Conservation (phyloP, 2,888 invertebrate genomes). For the Gymnoscelis rufifasciata region DNA sequence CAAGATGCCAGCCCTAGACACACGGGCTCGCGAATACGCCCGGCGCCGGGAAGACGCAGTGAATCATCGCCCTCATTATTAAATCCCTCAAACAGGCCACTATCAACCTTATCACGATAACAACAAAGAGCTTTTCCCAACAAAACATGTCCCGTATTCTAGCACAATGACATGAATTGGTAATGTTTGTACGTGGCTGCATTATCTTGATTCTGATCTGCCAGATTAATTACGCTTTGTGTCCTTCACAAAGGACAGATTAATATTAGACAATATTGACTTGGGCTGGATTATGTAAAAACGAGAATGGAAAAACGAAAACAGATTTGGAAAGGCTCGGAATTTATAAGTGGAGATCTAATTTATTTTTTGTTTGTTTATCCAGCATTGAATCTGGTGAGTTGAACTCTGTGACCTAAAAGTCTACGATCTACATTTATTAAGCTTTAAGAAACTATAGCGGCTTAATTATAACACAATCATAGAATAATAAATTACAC, state of each 20-base stretch:
- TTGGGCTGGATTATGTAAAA: conserved; percentile 9
- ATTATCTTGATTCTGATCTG: conserved; percentile 19
- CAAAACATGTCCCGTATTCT: conserved; percentile 5
- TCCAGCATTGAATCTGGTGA: neutral
- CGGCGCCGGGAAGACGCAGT: conserved; percentile 63
- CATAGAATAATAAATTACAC: no score
- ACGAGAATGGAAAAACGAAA: conserved; percentile 3
- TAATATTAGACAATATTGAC: conserved; percentile 13
- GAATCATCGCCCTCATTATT: conserved; percentile 66
- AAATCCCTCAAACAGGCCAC: conserved; percentile 32
- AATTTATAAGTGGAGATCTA: neutral
- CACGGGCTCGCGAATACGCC: conserved; percentile 42
- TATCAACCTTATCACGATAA: conserved; percentile 14
- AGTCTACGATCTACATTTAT: no score
- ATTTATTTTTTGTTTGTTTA: conserved; percentile 1
- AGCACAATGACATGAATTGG: conserved; percentile 17
- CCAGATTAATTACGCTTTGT: conserved; percentile 21
- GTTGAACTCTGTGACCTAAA: neutral
- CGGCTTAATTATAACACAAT: no score
- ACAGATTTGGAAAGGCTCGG: conserved; percentile 1
- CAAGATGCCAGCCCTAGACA: conserved; percentile 20
- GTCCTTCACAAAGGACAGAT: conserved; percentile 18
- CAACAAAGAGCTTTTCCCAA: conserved; percentile 12
- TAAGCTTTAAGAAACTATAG: no score
- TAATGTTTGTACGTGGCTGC: conserved; percentile 19